Conservation (phyloP, 2,113 vertebrate species). For the Rana temporaria region DNA sequence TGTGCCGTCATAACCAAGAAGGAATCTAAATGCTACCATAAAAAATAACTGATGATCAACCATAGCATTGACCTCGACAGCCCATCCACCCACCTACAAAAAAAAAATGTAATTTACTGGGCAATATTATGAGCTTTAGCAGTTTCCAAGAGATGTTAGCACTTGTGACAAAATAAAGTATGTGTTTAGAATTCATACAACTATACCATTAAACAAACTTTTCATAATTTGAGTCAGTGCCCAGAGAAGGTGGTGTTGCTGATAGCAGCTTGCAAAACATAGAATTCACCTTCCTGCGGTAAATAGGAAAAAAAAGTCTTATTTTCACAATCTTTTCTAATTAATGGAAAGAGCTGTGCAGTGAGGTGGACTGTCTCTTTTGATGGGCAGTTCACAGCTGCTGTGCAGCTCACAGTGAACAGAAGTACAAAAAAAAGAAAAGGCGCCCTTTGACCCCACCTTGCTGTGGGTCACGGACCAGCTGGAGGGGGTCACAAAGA, state of each 20-base stretch:
- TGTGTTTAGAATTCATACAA: slow-evolving; percentile 41
- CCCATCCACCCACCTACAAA: slow-evolving; percentile 55
- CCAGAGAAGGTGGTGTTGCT: not conserved
- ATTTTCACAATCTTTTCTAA: slow-evolving; percentile 29
- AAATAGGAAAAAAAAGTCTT: slow-evolving; percentile 22
- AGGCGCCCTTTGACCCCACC: slow-evolving; percentile 45
- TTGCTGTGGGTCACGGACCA: slow-evolving; percentile 53
- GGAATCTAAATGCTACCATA: slow-evolving; percentile 51
- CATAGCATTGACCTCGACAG: slow-evolving; percentile 45
- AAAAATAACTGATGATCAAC: slow-evolving; percentile 50
- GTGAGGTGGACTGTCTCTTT: slow-evolving; percentile 19
- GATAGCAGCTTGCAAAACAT: slow-evolving; percentile 31
- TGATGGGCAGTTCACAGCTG: slow-evolving; percentile 43
- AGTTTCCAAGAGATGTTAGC: slow-evolving; percentile 47
- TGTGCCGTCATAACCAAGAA: slow-evolving; percentile 30
- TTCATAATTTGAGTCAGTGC: slow-evolving; percentile 20
- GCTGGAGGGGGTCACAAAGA: slow-evolving; percentile 46
- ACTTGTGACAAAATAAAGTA: slow-evolving; percentile 53
- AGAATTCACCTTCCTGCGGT: slow-evolving; percentile 4
- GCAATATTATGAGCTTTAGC: slow-evolving; percentile 47
- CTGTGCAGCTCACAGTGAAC: slow-evolving; percentile 30
- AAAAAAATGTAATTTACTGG: slow-evolving; percentile 52
- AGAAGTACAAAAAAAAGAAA: slow-evolving; percentile 41
- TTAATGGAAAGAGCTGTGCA: slow-evolving; percentile 17
- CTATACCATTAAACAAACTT: slow-evolving; percentile 49